Base-by-base conservation (phyloP, 1,140 invertebrate species). In the Eumeta japonica region DNA sequence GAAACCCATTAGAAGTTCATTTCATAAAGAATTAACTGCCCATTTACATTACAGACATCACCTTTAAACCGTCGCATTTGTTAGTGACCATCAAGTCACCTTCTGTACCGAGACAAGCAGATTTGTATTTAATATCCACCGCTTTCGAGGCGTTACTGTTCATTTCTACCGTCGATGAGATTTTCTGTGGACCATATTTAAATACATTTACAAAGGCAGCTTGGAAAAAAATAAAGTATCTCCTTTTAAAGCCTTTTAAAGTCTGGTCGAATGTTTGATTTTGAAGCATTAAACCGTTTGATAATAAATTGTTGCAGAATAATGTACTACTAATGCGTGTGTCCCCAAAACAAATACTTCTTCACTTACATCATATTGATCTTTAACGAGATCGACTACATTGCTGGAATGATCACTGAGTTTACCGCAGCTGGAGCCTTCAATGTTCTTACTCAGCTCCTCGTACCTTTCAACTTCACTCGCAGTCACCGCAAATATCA, bases 401-500 rank as follows among this genome's bases (percentile, higher is more conserved):
- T 98, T 98, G 31, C 85, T 85, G 0, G 95, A 98, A 71, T 97
- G 92, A 28, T 88, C 73, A 1, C 88, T 87, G 10, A 99, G 76
- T 36, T 84, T 83, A 16, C 94, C 95, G 33, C 88, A 86, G 45
- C 86, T 89, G 2, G 95, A 85, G 55, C 86, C 90, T 77, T 90
- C 88, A 46, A 91, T 89, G 44, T 87, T 82, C 17, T 83, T 75
- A 16, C 81, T 86, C 2, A 98, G 76, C 52, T 84, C 81, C 47
- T 90, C 80, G 73, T 99, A 99, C 15, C 95, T 83, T 7, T 77
- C 75, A 43, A 87, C 81, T 59, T 97, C 90, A 35, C 87, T 85
- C 19, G 83, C 74, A 1, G 92, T 96, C 11, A 99, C 94, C n/a
- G 97, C 97, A 81, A 98, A 99, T 49, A 99, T 97, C 28, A 99